phyloP scores from a whole-genome alignment of 2,113 vertebrate genomes.

The Plestiodon gilberti region DNA sequence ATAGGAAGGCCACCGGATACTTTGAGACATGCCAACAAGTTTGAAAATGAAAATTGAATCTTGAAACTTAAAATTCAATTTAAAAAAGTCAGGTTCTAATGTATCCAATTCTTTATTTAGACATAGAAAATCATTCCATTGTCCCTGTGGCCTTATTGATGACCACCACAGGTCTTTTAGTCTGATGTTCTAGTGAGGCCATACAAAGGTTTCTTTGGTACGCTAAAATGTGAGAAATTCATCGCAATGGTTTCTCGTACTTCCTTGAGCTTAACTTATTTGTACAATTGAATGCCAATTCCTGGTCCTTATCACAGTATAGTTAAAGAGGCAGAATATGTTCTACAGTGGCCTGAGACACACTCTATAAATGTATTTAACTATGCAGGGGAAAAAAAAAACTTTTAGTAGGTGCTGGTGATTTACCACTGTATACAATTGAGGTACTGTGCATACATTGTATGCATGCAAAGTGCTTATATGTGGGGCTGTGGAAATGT shows the following conservation, averaged over 20 bases:
- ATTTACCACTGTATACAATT: neutral
- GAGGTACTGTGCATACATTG: neutral
- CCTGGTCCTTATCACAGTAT: neutral
- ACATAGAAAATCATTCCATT: neutral
- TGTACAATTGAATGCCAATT: neutral
- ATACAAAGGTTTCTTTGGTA: neutral
- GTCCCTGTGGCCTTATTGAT: neutral
- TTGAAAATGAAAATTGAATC: neutral
- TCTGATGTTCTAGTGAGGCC: neutral
- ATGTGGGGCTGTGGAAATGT: neutral
- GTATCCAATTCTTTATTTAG: neutral
- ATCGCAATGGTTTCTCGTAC: neutral
- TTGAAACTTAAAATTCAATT: neutral
- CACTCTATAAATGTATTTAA: neutral
- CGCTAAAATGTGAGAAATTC: neutral
- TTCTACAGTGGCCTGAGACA: slow-evolving; percentile 3
- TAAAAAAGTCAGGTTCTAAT: neutral
- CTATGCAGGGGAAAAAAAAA: neutral
- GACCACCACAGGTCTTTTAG: neutral
- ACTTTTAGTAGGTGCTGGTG: neutral
- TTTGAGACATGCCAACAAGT: neutral
- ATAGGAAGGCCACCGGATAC: neutral
- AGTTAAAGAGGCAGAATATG: neutral
- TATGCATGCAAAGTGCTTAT: neutral
- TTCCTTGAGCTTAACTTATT: neutral